These are phyloP conservation scores for Bothrops jararaca DNA, from an alignment of 2,113 vertebrate genomes.

Conservation along the genomic window DNA sequence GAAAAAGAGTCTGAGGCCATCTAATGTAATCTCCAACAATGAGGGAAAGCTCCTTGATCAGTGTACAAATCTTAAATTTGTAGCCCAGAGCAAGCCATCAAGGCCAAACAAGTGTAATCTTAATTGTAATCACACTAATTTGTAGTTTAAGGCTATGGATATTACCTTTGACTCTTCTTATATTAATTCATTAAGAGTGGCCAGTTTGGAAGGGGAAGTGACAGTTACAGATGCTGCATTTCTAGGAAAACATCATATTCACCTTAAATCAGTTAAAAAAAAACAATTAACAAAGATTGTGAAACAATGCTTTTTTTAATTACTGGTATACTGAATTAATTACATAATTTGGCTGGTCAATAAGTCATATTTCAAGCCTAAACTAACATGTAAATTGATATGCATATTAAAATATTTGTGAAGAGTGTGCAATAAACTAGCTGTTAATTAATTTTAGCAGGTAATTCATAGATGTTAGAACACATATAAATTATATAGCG, in stretches of 20 bases:
- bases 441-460: constrained; percentile 40
- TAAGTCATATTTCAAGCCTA: constrained; percentile 12
- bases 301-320: constrained; percentile 1
- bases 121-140: background rate
- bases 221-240: background rate
- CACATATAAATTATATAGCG: constrained; percentile 18
- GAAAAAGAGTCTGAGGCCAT: background rate
- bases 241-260: background rate
- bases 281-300: background rate
- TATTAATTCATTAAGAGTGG: background rate
- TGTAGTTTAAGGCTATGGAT: background rate
- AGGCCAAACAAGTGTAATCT: background rate
- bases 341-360: constrained; percentile 24
- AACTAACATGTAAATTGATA: constrained; percentile 22
- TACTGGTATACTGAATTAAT: constrained; percentile 17
- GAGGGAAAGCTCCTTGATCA: background rate
- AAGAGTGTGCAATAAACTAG: constrained; percentile 29
- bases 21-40: too few species aligned
- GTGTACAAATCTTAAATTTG: background rate
- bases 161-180: background rate
- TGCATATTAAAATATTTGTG: constrained; percentile 30
- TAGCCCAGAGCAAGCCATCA: background rate
- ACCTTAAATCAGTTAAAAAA: background rate
- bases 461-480: constrained; percentile 26
- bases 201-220: background rate